These are phyloP conservation scores for Aquatica leii DNA, from an alignment of 2,888 invertebrate species.

Conservation along the genomic window DNA sequence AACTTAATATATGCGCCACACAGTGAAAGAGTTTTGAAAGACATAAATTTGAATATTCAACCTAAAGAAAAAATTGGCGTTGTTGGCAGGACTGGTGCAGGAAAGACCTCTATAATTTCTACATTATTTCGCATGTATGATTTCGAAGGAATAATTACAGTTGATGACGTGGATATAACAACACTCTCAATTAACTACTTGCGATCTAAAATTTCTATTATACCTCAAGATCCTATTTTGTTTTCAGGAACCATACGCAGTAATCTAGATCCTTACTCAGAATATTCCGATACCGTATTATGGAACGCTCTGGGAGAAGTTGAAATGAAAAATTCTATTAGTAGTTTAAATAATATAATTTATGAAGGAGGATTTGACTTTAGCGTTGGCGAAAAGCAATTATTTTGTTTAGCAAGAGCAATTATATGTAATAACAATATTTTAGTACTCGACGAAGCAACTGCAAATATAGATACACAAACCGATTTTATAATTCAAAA, in stretches of 20 bases:
- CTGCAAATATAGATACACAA: conserved; percentile 49
- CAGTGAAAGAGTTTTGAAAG: conserved; percentile 76
- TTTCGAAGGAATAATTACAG: conserved; percentile 76
- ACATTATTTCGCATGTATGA: conserved; percentile 83
- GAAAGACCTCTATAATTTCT: conserved; percentile 78
- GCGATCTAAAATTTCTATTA: conserved; percentile 79
- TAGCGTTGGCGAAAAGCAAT: conserved; percentile 64
- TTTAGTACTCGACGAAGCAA: conserved; percentile 64
- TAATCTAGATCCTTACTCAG: neutral
- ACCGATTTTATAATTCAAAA: conserved; percentile 63
- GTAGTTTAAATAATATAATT: neutral
- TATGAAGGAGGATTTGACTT: conserved; percentile 55
- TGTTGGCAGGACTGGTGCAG: conserved; percentile 86
- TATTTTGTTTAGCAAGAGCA: conserved; percentile 64
- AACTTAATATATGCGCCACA: conserved; percentile 75
- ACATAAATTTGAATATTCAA: conserved; percentile 70
- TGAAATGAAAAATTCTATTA: conserved; percentile 42
- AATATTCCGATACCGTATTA: conserved; percentile 19
- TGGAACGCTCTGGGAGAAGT: conserved; percentile 36
- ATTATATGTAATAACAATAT: conserved; percentile 61
- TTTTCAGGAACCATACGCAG: neutral
- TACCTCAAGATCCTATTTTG: conserved; percentile 50
- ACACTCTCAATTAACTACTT: conserved; percentile 76
- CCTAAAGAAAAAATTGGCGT: conserved; percentile 76
- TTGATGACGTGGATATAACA: conserved; percentile 79